phyloP scores from a whole-genome alignment of 2,888 invertebrate genomes.

The Rhagium mordax region DNA sequence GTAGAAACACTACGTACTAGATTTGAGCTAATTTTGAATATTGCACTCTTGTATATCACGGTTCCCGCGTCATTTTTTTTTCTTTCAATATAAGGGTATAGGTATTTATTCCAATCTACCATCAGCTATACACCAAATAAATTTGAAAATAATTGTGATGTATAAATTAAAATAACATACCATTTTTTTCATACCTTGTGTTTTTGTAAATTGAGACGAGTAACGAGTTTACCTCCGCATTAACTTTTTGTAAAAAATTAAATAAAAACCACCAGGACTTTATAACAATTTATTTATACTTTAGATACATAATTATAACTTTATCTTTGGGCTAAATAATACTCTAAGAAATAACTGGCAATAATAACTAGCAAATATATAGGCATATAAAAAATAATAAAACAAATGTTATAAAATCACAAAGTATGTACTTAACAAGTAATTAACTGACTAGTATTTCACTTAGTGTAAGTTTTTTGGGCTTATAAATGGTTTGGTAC shows the following conservation, averaged over 20 bases:
- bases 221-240: too few relatives aligned
- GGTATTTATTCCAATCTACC: too few relatives aligned
- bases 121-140: too few relatives aligned
- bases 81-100: too few relatives aligned
- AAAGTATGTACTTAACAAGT: slow-evolving; percentile 1
- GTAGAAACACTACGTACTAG: too few relatives aligned
- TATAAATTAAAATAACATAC: too few relatives aligned
- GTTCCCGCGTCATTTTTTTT: too few relatives aligned
- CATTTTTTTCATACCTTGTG: too few relatives aligned
- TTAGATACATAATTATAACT: slow-evolving; percentile 22
- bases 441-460: slow-evolving; percentile 18
- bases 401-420: neutral
- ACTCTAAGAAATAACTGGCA: slow-evolving; percentile 31
- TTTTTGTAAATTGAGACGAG: too few relatives aligned
- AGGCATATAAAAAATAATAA: slow-evolving; percentile 13
- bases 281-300: slow-evolving; percentile 25
- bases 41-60: too few relatives aligned
- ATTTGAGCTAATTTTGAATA: too few relatives aligned
- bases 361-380: neutral
- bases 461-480: neutral
- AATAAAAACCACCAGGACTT: neutral
- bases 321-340: slow-evolving; percentile 31
- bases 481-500: neutral
- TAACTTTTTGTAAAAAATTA: neutral
- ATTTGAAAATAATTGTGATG: too few relatives aligned